Conservation (phyloP, 1,140 invertebrate species). For the Drosophila neocordata region DNA sequence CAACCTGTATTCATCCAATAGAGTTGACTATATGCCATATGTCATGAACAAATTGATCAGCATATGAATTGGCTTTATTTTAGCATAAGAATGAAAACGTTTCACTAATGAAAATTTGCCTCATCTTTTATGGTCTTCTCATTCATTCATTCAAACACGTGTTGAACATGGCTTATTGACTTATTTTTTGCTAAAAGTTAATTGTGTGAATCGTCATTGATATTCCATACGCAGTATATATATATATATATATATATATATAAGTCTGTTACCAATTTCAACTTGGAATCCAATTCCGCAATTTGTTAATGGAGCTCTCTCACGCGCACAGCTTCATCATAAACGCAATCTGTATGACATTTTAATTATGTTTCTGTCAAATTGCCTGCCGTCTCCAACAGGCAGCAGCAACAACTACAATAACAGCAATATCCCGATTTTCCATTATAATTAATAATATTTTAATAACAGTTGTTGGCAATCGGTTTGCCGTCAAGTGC, state of each 20-base stretch:
- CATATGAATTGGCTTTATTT: slow-evolving; percentile 63
- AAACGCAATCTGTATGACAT: slow-evolving; percentile 64
- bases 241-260: slow-evolving; percentile 23
- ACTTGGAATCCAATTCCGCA: slow-evolving; percentile 36
- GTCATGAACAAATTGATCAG: slow-evolving; percentile 66
- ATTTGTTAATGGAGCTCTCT: slow-evolving; percentile 69
- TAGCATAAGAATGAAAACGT: slow-evolving; percentile 78
- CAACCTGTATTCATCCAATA: slow-evolving; percentile 30
- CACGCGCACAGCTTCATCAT: slow-evolving; percentile 52
- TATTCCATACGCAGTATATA: neutral
- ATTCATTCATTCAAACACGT: slow-evolving; percentile 64
- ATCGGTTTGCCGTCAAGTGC: slow-evolving; percentile 50
- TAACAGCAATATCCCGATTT: slow-evolving; percentile 27
- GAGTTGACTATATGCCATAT: slow-evolving; percentile 23
- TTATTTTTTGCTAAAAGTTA: slow-evolving; percentile 45
- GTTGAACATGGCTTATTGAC: slow-evolving; percentile 65
- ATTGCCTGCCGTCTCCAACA: slow-evolving; percentile 30
- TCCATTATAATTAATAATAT: slow-evolving; percentile 80
- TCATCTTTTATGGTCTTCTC: slow-evolving; percentile 56
- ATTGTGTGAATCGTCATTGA: slow-evolving; percentile 6
- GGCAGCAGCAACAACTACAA: slow-evolving; percentile 7
- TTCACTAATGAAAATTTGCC: slow-evolving; percentile 71
- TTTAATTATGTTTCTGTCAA: slow-evolving; percentile 79
- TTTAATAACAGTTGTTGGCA: slow-evolving; percentile 76
- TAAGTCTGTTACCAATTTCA: slow-evolving; percentile 19